Base-by-base conservation (phyloP, 2,113 vertebrate genomes). In the Myotis yumanensis region DNA sequence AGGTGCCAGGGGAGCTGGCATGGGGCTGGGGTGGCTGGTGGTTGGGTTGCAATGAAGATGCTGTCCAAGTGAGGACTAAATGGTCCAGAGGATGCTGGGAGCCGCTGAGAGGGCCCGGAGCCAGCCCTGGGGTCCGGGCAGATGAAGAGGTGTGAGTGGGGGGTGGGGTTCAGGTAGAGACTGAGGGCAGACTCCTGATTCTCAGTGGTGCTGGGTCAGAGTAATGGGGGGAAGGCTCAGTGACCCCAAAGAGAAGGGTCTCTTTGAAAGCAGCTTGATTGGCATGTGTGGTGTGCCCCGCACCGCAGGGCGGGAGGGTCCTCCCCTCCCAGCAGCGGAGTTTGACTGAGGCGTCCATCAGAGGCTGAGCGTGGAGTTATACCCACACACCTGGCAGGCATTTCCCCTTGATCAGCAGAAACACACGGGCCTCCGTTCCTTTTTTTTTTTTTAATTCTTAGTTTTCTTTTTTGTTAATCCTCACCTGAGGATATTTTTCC, bases 191-290 rank as follows among this genome's bases (percentile, higher is more conserved):
- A 68, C 30, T 57, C 68, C n/a, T 59, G 43, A 2, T 71, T 1
- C 25, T 62, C 43, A 18, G 1, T 3, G 10, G 16, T 35, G 12
- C 30, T 1, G 17, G 9, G 32, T 10, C 5, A 25, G 52, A 79
- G 15, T 2, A 46, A n/a, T 5, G 32, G 4, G 23, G 46, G 40
- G 54, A n/a, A 64, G 30, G 14, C n/a, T 48, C 57, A 7, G 64
- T 43, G 54, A 32, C 64, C 35, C 66, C 32, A 37, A 37, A 37
- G 37, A 37, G 4, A 37, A 37, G 37, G 37, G 37, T 37, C 37
- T 46, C 76, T 90, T 51, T 66, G 93, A 69, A 93, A 96, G 86
- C 5, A 17, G 28, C 62, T 71, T 62, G 37, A 14, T 57, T 32
- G 20, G 62, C 25, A 1, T 20, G 32, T 4, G 2, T 15, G 52